These are phyloP conservation scores for Ceryle rudis DNA, from an alignment of 2,797 vertebrate species.

Conservation along the genomic window DNA sequence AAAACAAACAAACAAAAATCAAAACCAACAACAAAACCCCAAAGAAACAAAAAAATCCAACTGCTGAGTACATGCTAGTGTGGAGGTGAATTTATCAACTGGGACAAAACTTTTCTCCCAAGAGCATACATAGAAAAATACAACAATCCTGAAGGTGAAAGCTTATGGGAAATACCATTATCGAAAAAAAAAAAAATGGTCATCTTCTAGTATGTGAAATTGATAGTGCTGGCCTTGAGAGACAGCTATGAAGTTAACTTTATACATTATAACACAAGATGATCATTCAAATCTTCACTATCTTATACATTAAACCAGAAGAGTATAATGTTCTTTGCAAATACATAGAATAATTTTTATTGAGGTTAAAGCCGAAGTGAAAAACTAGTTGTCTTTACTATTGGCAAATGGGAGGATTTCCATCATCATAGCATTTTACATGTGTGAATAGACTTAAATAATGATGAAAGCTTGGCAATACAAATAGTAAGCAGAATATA, in stretches of 20 bases:
- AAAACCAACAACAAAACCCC: no score
- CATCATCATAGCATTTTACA: neutral
- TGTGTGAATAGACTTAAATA: neutral
- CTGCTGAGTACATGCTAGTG: neutral
- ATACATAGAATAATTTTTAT: conserved; percentile 3
- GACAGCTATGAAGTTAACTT: neutral
- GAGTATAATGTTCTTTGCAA: neutral
- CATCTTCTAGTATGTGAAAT: neutral
- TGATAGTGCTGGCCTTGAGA: neutral
- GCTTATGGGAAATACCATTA: neutral
- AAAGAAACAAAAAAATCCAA: neutral
- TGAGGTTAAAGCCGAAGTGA: neutral
- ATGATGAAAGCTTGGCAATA: neutral
- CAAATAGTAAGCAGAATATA: neutral
- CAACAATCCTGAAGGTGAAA: neutral
- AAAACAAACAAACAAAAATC: no score
- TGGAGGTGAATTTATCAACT: neutral
- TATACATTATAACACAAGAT: neutral
- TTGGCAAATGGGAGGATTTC: neutral
- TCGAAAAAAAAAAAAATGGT: neutral
- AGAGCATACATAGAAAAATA: neutral
- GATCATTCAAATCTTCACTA: neutral
- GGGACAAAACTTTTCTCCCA: neutral
- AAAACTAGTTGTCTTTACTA: conserved; percentile 7
- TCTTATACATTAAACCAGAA: neutral